A percentile compares a stretch with the other conserved stretches of the same genome.
Evolutionary conservation across 2,113 vertebrate species (phyloP).

Genomic region (Callionymus lyra): DNA sequence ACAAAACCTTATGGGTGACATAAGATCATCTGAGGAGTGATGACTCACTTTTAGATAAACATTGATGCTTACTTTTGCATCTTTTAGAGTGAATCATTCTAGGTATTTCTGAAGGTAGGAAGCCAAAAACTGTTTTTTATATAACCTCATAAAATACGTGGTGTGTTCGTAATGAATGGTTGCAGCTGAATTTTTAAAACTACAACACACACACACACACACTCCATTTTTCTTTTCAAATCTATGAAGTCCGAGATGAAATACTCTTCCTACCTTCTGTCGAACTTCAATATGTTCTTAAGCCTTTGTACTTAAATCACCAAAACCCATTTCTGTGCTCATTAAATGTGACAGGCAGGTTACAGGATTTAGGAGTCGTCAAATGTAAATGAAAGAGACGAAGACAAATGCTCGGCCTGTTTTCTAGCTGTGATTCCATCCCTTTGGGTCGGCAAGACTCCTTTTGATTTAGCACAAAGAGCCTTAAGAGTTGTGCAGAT

Average conservation of each 20-base stretch:
- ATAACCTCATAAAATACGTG: too few species aligned
- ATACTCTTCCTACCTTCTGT: not conserved
- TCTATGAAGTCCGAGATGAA: too few species aligned
- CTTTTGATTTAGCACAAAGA: conserved; percentile 25
- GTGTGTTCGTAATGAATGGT: too few species aligned
- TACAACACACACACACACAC: not conserved
- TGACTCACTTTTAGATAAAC: too few species aligned
- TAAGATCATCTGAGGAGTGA: too few species aligned
- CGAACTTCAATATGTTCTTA: not conserved
- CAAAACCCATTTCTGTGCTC: conserved; percentile 24
- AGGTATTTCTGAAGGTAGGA: too few species aligned
- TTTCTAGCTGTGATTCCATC: conserved; percentile 1
- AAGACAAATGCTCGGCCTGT: conserved; percentile 26
- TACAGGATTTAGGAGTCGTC: conserved; percentile 31
- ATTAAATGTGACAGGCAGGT: conserved; percentile 32
- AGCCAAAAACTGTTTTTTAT: too few species aligned
- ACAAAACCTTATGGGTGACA: too few species aligned
- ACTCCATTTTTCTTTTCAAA: too few species aligned
- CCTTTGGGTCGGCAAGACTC: conserved; percentile 7
- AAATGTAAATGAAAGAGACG: conserved; percentile 39
- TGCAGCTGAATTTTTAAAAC: not conserved
- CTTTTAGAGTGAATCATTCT: too few species aligned
- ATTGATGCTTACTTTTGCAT: too few species aligned
- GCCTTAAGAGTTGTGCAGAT: conserved; percentile 19
- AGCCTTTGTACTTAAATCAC: conserved; percentile 18